Evolutionary conservation across 2,113 vertebrate species (phyloP).

Genomic region (Rhinoptilus africanus): DNA sequence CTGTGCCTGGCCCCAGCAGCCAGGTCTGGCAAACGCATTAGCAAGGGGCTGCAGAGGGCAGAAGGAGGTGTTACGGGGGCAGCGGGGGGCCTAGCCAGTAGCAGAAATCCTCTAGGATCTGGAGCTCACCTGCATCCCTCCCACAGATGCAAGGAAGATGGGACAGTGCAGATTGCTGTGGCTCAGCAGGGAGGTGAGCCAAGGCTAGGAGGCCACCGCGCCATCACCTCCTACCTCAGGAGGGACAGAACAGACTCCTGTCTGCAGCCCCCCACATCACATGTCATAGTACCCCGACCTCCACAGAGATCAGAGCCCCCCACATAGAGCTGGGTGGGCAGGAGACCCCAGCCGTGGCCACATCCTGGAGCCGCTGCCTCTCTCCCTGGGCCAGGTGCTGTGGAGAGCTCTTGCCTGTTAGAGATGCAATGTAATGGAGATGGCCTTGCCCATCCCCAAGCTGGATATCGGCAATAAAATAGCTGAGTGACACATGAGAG

Average conservation of each 20-base stretch:
- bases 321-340: accelerated
- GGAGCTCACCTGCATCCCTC: not conserved
- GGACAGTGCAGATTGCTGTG: not conserved
- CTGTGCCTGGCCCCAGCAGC: not conserved
- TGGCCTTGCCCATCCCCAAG: not conserved
- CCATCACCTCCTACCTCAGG: not conserved
- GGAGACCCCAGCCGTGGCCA: not conserved
- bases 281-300: not conserved
- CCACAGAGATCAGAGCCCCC: accelerated
- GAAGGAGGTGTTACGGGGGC: not conserved
- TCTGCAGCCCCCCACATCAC: not conserved
- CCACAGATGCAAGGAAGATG: accelerated
- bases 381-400: not conserved
- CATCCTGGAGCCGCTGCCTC: accelerated
- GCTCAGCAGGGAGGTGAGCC: not conserved
- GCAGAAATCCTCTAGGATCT: not conserved
- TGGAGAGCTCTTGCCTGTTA: not conserved
- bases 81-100: not conserved
- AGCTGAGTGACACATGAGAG: accelerated
- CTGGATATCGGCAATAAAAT: not conserved
- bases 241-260: not conserved
- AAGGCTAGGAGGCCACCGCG: accelerated
- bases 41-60: not conserved
- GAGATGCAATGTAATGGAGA: not conserved
- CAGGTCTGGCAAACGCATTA: not conserved